A percentile compares a stretch with the other conserved stretches of the same genome.
Conservation (phyloP, 1,140 invertebrate species). For the Neodiprion pinetum region DNA sequence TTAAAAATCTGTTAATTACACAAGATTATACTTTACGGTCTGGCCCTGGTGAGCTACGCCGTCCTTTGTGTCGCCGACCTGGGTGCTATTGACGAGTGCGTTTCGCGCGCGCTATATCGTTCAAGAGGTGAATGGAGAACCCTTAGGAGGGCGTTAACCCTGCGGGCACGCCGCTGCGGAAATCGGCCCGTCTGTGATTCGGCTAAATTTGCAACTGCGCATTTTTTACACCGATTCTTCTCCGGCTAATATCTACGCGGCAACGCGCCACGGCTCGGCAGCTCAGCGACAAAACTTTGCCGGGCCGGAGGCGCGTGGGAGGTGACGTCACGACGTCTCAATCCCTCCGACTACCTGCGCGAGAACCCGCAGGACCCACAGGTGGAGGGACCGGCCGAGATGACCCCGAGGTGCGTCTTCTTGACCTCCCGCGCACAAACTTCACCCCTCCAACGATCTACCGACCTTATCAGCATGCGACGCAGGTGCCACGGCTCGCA, state of each 20-base stretch:
- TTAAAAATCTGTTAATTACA: slow-evolving; percentile 28
- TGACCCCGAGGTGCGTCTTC: slow-evolving; percentile 44
- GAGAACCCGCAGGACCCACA: slow-evolving; percentile 30
- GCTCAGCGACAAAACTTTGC: slow-evolving; percentile 32
- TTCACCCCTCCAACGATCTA: no score
- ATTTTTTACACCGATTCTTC: no score
- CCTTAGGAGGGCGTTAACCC: no score
- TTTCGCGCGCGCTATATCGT: no score
- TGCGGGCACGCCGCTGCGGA: no score
- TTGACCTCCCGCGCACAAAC: slow-evolving; percentile 37
- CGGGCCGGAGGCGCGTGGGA: slow-evolving; percentile 36
- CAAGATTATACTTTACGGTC: slow-evolving; percentile 22
- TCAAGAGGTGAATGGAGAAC: no score
- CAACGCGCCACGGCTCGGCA: no score
- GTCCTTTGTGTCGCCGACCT: slow-evolving; percentile 18
- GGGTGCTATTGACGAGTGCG: slow-evolving; percentile 21
- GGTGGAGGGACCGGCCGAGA: slow-evolving; percentile 32
- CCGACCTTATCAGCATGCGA: slow-evolving; percentile 50
- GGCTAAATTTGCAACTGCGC: no score
- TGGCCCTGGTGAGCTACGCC: neutral
- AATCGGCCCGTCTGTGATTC: no score
- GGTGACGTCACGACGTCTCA: slow-evolving; percentile 44
- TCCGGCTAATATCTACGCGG: no score
- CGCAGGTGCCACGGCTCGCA: slow-evolving; percentile 46
- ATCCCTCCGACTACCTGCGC: slow-evolving; percentile 44